phyloP scores from a whole-genome alignment of 1,140 invertebrate genomes.

The Saccostrea echinata region DNA sequence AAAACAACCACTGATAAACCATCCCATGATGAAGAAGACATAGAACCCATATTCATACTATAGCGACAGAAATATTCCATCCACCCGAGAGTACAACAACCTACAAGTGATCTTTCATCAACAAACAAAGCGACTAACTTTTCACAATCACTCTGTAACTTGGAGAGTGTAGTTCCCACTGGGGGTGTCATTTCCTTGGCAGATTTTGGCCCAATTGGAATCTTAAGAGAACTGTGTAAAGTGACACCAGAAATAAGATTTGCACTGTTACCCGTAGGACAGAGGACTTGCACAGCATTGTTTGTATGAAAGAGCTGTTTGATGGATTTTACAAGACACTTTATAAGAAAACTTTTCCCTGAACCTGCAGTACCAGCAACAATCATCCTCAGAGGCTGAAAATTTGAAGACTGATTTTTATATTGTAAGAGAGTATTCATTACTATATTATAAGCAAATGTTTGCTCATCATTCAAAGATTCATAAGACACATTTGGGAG shows the following conservation, averaged over 20 bases:
- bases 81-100: slow-evolving; percentile 56
- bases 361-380: slow-evolving; percentile 51
- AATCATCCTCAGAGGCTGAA: slow-evolving; percentile 44
- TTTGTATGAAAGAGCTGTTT: slow-evolving; percentile 49
- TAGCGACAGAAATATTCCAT: slow-evolving; percentile 59
- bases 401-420: background rate
- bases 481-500: slow-evolving; percentile 9
- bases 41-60: slow-evolving; percentile 29
- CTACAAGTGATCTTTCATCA: slow-evolving; percentile 64
- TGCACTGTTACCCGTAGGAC: slow-evolving; percentile 59
- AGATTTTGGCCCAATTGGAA: slow-evolving; percentile 45
- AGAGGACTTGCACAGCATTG: slow-evolving; percentile 54
- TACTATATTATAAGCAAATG: slow-evolving; percentile 45
- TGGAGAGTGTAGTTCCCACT: slow-evolving; percentile 41
- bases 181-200: slow-evolving; percentile 54
- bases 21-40: slow-evolving; percentile 25
- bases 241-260: slow-evolving; percentile 57
- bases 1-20: slow-evolving; percentile 61
- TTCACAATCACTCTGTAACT: slow-evolving; percentile 50
- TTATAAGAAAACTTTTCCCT: slow-evolving; percentile 52
- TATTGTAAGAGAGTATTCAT: slow-evolving; percentile 24
- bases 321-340: slow-evolving; percentile 53
- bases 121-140: slow-evolving; percentile 54
- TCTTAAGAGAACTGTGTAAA: slow-evolving; percentile 53
- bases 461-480: slow-evolving; percentile 40